A percentile compares a stretch with the other conserved stretches of the same genome.
Conservation (phyloP, 2,113 vertebrate genomes). For the Antechinus stuartii region DNA sequence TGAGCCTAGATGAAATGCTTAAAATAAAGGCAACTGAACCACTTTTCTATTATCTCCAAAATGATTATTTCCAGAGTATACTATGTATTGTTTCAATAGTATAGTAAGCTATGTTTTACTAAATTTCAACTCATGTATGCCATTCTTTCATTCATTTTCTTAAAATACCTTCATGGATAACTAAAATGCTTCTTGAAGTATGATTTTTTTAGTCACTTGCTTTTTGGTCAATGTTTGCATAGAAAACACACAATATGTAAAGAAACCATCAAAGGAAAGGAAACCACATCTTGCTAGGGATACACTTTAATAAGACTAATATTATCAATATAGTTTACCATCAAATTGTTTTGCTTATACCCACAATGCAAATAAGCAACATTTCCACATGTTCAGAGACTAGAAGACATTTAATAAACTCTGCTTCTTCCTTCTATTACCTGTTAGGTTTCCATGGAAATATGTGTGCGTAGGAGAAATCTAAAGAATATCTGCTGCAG, state of each 20-base stretch:
- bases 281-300: conserved; percentile 6
- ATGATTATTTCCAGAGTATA: not conserved
- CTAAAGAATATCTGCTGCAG: not conserved
- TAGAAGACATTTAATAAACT: conserved; percentile 18
- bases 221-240: conserved; percentile 30
- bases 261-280: not conserved
- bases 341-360: conserved; percentile 23
- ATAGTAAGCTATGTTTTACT: not conserved
- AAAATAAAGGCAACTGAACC: not conserved
- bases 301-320: conserved; percentile 3
- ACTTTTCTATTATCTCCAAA: conserved; percentile 20
- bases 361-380: conserved; percentile 32
- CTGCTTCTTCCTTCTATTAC: not conserved
- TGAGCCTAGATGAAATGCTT: conserved; percentile 5
- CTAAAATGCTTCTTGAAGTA: conserved; percentile 25
- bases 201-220: not conserved
- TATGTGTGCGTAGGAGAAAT: not conserved
- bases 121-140: not conserved
- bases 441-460: conserved; percentile 33
- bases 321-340: conserved; percentile 19
- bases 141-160: not conserved
- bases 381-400: not conserved
- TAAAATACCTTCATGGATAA: not conserved
- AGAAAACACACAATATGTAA: not conserved
- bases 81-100: not conserved